phyloP scores from a whole-genome alignment of 2,888 invertebrate species.

The Cyaniris semiargus region DNA sequence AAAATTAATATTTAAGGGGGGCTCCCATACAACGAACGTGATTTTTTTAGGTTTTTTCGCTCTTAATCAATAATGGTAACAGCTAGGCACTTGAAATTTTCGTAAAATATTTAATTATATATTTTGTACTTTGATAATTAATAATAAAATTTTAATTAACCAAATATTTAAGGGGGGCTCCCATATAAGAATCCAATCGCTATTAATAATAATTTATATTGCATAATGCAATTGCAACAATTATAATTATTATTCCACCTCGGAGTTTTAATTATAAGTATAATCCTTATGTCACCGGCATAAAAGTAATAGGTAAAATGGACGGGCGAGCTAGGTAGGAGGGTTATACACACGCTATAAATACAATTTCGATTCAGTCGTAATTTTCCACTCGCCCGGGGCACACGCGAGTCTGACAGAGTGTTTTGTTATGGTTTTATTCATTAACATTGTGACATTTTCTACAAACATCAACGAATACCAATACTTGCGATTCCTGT shows the following conservation, averaged over 20 bases:
- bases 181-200: too few species aligned
- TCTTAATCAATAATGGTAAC: too few species aligned
- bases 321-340: neutral
- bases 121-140: too few species aligned
- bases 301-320: neutral
- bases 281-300: neutral
- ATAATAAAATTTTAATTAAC: too few species aligned
- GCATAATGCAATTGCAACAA: too few species aligned
- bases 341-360: neutral
- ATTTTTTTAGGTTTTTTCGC: too few species aligned
- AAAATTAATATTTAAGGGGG: too few species aligned
- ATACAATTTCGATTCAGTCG: conserved; percentile 7
- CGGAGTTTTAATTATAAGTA: neutral
- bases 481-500: neutral
- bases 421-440: conserved; percentile 3
- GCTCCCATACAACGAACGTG: too few species aligned
- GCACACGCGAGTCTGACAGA: neutral
- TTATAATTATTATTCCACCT: neutral
- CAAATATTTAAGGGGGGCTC: too few species aligned
- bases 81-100: too few species aligned
- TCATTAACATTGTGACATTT: neutral
- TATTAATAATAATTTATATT: too few species aligned
- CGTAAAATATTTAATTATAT: too few species aligned
- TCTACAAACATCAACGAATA: neutral
- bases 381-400: neutral